Evolutionary conservation across 2,797 vertebrate genomes (phyloP).

Genomic region (Pipistrellus pygmaeus): DNA sequence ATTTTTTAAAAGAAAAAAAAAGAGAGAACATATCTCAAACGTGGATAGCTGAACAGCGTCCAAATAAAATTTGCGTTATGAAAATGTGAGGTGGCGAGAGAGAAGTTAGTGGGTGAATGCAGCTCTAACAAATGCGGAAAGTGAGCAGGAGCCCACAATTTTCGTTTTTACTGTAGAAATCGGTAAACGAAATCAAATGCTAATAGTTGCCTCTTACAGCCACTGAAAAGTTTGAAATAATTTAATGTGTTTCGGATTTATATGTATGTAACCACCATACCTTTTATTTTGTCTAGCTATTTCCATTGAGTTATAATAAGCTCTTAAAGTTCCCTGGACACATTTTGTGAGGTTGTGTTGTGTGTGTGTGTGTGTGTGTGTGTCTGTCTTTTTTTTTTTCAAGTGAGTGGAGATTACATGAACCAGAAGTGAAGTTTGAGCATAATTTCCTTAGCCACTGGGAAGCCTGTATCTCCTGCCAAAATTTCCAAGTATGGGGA

Average conservation of each 20-base stretch:
- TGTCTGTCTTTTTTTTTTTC: no score
- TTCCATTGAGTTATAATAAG: slow-evolving; percentile 73
- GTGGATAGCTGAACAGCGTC: slow-evolving; percentile 23
- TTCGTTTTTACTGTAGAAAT: slow-evolving; percentile 74
- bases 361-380: no score
- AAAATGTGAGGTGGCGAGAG: slow-evolving; percentile 43
- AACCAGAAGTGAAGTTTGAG: slow-evolving; percentile 72
- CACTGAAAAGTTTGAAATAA: slow-evolving; percentile 66
- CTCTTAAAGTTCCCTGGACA: slow-evolving; percentile 68
- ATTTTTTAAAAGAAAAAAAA: neutral
- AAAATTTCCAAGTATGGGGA: slow-evolving; percentile 54
- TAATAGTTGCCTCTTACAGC: slow-evolving; percentile 37
- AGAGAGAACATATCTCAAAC: slow-evolving; percentile 3
- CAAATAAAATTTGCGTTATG: slow-evolving; percentile 36
- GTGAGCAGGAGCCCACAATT: slow-evolving; percentile 62
- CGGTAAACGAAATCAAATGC: slow-evolving; percentile 70
- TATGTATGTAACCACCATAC: slow-evolving; percentile 13
- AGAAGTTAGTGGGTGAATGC: neutral
- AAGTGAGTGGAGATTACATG: slow-evolving; percentile 71
- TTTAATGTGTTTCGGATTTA: slow-evolving; percentile 70
- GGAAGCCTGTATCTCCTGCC: slow-evolving; percentile 62
- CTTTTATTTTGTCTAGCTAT: slow-evolving; percentile 59
- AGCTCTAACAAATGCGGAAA: slow-evolving; percentile 55
- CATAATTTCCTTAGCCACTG: slow-evolving; percentile 64
- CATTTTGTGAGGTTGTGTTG: slow-evolving; percentile 25